Base-by-base conservation (phyloP, 92 coral and sea anemone species). In the Diadumene lineata region DNA sequence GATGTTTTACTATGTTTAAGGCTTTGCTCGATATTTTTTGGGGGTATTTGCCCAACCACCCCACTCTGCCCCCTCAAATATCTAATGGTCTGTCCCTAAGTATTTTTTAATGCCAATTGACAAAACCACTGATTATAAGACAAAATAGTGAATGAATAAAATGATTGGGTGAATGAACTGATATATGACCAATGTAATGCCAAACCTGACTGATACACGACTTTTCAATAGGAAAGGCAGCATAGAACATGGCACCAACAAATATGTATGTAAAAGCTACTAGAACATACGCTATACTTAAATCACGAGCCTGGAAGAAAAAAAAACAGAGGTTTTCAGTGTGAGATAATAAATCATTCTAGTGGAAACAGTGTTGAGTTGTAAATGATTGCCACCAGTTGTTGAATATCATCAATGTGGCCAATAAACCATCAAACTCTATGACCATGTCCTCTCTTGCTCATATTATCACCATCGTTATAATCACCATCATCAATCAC, bases 201-300 rank as follows among this genome's bases (percentile, higher is more conserved):
- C 64, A 51, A 58, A 94, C 98, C 97, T 94, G 91, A 46, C 86
- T 82, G 61, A 94, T 94, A 77, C 98, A 94, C 10, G 92, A 83
- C 65, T 94, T 94, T 27, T 88, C 88, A 51, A 68, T 67, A 2
- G 98, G 98, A 66, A 88, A 94, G 21, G 97, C 62, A 19, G 88
- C 85, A 67, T 83, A 94, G 67, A 94, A 94, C 56, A 92, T 34
- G n/a, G 88, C 50, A 32, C 97, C 98, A 11, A 94, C 97, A 11
- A 83, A 50, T 55, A 81, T 86, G 64, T 94, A 94, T 7, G 98
- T 92, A 31, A 86, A 68, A 10, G 92, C 94, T 25, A 92, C 98
- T 79, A 94, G 75, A 26, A 69, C 57, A 69, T 88, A 94, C 1
- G 98, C 98, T 72, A 92, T 86, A 50, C 91, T 86, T 15, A 92